These are phyloP conservation scores for Calephelis perditalis DNA, from an alignment of 2,888 invertebrate species.

Conservation along the genomic window DNA sequence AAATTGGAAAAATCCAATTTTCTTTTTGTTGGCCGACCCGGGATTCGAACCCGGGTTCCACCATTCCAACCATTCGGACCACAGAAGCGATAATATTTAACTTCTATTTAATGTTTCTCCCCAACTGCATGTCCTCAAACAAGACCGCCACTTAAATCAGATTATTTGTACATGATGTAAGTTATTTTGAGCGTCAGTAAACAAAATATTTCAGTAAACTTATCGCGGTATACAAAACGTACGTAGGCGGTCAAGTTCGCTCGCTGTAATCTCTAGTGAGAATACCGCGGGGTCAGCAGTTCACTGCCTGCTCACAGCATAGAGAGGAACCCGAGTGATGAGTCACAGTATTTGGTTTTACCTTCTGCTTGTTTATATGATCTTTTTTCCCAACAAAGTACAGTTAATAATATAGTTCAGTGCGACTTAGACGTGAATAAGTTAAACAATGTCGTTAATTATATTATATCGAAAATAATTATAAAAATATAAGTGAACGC, in stretches of 20 bases:
- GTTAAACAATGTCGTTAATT: background rate
- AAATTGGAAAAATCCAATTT: too few relatives aligned
- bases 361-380: constrained; percentile 52
- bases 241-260: constrained; percentile 70
- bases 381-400: constrained; percentile 47
- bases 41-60: too few relatives aligned
- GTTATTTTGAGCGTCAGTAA: constrained; percentile 2
- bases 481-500: too few relatives aligned
- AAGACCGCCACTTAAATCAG: too few relatives aligned
- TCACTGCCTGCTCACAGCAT: constrained; percentile 37
- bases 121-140: too few relatives aligned
- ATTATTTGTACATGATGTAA: background rate
- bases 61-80: too few relatives aligned
- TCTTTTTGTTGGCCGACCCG: too few relatives aligned
- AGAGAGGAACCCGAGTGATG: constrained; percentile 49
- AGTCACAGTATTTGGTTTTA: constrained; percentile 55
- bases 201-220: constrained; percentile 21
- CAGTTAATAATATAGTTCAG: background rate
- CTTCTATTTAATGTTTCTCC: too few relatives aligned
- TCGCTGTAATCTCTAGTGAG: constrained; percentile 52
- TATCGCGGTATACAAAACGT: constrained; percentile 29
- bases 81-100: too few relatives aligned
- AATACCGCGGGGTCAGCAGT: constrained; percentile 55
- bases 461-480: too few relatives aligned
- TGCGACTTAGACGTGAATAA: constrained; percentile 5